phyloP scores from a whole-genome alignment of 2,888 invertebrate species.

The Melinopterus prodromus region DNA sequence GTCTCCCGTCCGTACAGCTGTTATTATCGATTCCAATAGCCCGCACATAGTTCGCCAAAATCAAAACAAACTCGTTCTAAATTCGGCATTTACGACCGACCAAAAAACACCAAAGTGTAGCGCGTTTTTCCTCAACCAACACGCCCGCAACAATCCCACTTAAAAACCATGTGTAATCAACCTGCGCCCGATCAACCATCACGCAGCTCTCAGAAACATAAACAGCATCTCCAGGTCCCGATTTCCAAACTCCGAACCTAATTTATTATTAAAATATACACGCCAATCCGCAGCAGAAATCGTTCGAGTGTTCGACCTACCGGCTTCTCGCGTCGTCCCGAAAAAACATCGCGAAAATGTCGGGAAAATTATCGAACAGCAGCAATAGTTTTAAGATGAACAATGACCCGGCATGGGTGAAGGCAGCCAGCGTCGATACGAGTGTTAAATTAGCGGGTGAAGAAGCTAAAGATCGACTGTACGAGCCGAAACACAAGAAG shows the following conservation, averaged over 20 bases:
- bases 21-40: background rate
- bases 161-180: background rate
- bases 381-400: slow-evolving; percentile 64
- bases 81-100: background rate
- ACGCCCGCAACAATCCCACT: background rate
- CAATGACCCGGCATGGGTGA: slow-evolving; percentile 48
- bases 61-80: background rate
- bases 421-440: slow-evolving; percentile 60
- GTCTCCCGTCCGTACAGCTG: background rate
- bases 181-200: background rate
- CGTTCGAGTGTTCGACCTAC: no score
- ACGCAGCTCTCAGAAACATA: slow-evolving; percentile 8
- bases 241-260: background rate
- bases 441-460: slow-evolving; percentile 74
- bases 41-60: background rate
- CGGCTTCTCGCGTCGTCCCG: slow-evolving; percentile 4
- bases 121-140: no score
- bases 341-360: slow-evolving; percentile 59
- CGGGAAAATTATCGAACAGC: slow-evolving; percentile 65
- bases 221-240: background rate
- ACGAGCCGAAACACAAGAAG: slow-evolving; percentile 85
- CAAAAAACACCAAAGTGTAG: background rate
- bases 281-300: background rate
- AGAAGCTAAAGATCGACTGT: slow-evolving; percentile 73
- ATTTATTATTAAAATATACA: background rate